Evolutionary conservation across 2,797 vertebrate species (phyloP), one percentile per base, ranked within the genome.

Genomic region (Vireo griseus): DNA sequence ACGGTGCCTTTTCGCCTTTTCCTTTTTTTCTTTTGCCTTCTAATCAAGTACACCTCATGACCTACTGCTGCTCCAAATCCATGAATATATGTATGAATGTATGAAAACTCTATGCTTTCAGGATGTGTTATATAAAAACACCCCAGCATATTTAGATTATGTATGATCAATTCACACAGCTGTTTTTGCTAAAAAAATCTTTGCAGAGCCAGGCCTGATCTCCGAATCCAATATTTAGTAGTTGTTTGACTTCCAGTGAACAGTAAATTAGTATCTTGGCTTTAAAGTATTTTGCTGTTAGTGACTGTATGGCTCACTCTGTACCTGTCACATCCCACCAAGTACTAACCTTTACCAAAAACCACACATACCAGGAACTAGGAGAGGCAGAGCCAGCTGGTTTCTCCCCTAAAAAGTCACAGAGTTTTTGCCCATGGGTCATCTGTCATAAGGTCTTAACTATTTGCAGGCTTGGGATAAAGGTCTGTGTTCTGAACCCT

Each of bases 41-140:
- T 95, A 76, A 92, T 81, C 62, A 86, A 91, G 67, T 63, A 54
- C 13, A 75, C 55, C 59, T 93, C 67, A 86, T 95, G 90, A 89
- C 90, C 95, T 62, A 76, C 81, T 83, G 88, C 55, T 93, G 78
- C 68, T 94, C 86, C 81, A 85, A 77, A 91, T 51, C 82, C 85
- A 95, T 91, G 79, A 92, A 95, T 91, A 88, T 92, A 94, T 92
- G 71, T 57, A 93, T 66, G 80, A 95, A 75, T 65, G 62, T 77
- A 86, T 71, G 85, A 91, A 90, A 80, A 90, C 33, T 74, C 77
- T 50, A 1, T 79, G 77, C 63, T 96, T 95, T 67, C 88, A 89
- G 72, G 81, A 74, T 74, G 66, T 72, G 72, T 93, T 95, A 92
- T 17, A 67, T 94, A 95, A 95, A 95, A 93, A 83, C 82, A 88